phyloP scores from a whole-genome alignment of 2,113 vertebrate genomes.

The Xiphophorus hellerii region DNA sequence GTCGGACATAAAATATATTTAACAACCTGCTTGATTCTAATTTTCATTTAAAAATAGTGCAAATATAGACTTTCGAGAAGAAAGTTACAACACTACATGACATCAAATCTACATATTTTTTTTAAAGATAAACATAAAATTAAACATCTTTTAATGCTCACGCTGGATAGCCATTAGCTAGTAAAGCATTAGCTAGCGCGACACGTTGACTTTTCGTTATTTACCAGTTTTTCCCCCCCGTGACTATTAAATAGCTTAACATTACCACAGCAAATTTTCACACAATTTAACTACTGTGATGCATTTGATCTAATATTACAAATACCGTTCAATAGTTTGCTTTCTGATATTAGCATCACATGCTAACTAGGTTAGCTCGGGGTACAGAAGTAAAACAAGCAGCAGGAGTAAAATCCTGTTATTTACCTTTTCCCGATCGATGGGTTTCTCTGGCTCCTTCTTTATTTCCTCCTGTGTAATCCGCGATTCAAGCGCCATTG shows the following conservation, averaged over 20 bases:
- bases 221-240: no score
- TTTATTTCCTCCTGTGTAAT: conserved; percentile 97
- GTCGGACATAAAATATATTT: neutral
- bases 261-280: neutral
- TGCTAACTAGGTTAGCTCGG: conserved; percentile 22
- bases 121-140: neutral
- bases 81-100: neutral
- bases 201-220: no score
- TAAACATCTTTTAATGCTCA: neutral
- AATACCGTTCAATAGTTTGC: neutral
- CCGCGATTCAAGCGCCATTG: conserved; percentile 93
- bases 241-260: neutral
- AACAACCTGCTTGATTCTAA: neutral
- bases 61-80: neutral
- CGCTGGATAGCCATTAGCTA: neutral
- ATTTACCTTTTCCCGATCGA: conserved; percentile 92
- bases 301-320: neutral
- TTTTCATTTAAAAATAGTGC: neutral
- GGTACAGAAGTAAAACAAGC: conserved; percentile 8
- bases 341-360: neutral
- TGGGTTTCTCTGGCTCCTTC: conserved; percentile 95
- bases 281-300: neutral
- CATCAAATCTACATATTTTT: neutral
- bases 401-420: neutral
- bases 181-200: conserved; percentile 1